A percentile compares a stretch with the other conserved stretches of the same genome.
Conservation (phyloP, 2,113 vertebrate genomes). For the Tupaia tana region DNA sequence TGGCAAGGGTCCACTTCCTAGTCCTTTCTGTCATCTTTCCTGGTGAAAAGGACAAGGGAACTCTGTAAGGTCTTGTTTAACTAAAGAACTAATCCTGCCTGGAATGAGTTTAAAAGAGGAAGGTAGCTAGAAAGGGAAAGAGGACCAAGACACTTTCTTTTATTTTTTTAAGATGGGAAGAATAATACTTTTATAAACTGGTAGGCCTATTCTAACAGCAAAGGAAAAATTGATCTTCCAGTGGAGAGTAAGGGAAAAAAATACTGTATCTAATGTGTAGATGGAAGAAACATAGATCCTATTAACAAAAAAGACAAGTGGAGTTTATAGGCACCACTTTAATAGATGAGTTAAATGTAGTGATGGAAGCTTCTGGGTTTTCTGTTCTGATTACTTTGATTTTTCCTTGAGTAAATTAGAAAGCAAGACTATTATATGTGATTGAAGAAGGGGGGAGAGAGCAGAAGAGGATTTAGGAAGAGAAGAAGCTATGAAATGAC, state of each 20-base stretch:
- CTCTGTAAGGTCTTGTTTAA: not conserved
- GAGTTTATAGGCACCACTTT: not conserved
- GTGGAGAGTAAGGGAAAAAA: not conserved
- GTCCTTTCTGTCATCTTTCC: not conserved
- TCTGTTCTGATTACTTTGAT: not conserved
- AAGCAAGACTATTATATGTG: not conserved
- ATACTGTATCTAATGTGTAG: not conserved
- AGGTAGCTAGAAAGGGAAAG: not conserved
- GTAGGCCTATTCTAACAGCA: not conserved
- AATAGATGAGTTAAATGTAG: not conserved
- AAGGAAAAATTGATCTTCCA: not conserved
- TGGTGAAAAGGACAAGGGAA: not conserved
- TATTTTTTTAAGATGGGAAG: slow-evolving; percentile 30
- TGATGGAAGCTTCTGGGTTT: not conserved
- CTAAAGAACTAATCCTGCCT: not conserved
- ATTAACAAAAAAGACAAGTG: not conserved
- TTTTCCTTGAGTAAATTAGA: not conserved
- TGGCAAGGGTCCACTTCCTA: not conserved
- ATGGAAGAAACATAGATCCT: not conserved
- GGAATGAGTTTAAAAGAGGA: not conserved
- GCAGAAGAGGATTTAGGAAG: not conserved
- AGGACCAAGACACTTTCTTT: not conserved
- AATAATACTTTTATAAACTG: not conserved
- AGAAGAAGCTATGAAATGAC: not conserved
- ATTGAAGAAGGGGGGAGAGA: not conserved